phyloP scores from a whole-genome alignment of 1,140 invertebrate genomes.

The Grapholita molesta region DNA sequence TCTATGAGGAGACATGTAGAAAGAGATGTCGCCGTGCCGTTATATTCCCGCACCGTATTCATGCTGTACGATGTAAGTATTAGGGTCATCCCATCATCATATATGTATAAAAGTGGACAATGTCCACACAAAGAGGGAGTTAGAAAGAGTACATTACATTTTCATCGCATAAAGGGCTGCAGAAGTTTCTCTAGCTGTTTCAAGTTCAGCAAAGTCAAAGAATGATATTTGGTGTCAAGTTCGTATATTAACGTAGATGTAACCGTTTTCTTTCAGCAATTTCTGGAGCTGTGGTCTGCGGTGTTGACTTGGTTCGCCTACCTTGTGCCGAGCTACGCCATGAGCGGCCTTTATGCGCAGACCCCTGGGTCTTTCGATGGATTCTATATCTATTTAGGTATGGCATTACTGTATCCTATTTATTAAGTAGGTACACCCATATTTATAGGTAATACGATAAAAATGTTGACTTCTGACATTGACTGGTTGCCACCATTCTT shows the following conservation, averaged over 20 bases:
- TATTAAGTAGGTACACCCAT: not conserved
- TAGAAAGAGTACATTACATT: too few relatives aligned
- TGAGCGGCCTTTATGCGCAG: slow-evolving; percentile 89
- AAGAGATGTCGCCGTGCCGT: slow-evolving; percentile 87
- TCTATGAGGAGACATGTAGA: slow-evolving; percentile 84
- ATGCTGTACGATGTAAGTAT: slow-evolving; percentile 86
- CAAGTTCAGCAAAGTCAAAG: too few relatives aligned
- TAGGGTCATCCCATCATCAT: too few relatives aligned
- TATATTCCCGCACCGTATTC: slow-evolving; percentile 89
- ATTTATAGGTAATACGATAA: too few relatives aligned
- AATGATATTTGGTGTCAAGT: too few relatives aligned
- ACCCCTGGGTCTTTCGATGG: slow-evolving; percentile 81
- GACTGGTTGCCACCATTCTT: too few relatives aligned
- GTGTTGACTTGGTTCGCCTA: slow-evolving; percentile 88
- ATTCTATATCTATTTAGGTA: slow-evolving; percentile 87
- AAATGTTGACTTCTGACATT: too few relatives aligned
- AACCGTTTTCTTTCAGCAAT: slow-evolving; percentile 46
- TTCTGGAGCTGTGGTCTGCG: slow-evolving; percentile 77
- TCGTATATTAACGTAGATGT: not conserved
- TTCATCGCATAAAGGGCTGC: too few relatives aligned
- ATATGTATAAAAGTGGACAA: too few relatives aligned
- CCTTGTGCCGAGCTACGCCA: slow-evolving; percentile 91
- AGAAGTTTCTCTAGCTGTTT: too few relatives aligned
- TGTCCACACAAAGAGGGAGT: too few relatives aligned
- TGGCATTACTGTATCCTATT: slow-evolving; percentile 33